A percentile compares a stretch with the other conserved stretches of the same genome.
Conservation (phyloP, 1,140 invertebrate genomes). For the Drosophila pectinifera region DNA sequence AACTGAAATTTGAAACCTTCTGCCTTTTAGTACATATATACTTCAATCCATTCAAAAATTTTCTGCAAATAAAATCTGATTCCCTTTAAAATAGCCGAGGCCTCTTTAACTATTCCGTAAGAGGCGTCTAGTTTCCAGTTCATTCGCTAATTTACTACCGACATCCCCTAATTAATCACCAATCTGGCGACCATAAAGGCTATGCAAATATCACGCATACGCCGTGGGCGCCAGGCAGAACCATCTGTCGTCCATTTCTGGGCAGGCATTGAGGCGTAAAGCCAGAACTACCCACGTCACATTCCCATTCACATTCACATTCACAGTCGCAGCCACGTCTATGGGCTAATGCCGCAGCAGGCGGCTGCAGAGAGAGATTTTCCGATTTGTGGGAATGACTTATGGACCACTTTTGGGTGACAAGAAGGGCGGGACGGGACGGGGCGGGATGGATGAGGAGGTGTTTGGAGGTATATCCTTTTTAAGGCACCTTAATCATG, state of each 20-base stretch:
- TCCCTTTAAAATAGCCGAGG: not conserved
- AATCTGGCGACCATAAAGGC: conserved; percentile 44
- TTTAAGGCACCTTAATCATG: conserved; percentile 64
- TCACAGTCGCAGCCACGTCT: conserved; percentile 13
- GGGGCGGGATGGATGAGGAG: not conserved
- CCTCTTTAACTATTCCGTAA: not conserved
- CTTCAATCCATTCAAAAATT: not conserved
- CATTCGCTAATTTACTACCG: conserved; percentile 49
- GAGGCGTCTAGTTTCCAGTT: conserved; percentile 10
- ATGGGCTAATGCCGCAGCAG: conserved; percentile 30
- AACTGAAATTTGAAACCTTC: not conserved
- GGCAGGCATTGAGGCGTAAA: conserved; percentile 47
- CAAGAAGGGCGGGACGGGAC: not conserved
- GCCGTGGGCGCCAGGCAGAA: conserved; percentile 28
- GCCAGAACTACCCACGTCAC: conserved; percentile 53
- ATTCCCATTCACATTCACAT: conserved; percentile 22
- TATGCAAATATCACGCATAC: conserved; percentile 57
- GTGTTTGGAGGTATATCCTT: conserved; percentile 30
- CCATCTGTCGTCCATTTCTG: conserved; percentile 44
- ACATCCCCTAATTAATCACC: conserved; percentile 50
- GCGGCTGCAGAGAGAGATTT: conserved; percentile 39
- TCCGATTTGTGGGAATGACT: conserved; percentile 60
- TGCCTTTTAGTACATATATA: not conserved
- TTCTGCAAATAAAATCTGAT: not conserved
- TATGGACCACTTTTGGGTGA: conserved; percentile 42